These are phyloP conservation scores for Harpagoxenus sublaevis DNA, from an alignment of 2,888 invertebrate genomes.

Conservation along the genomic window DNA sequence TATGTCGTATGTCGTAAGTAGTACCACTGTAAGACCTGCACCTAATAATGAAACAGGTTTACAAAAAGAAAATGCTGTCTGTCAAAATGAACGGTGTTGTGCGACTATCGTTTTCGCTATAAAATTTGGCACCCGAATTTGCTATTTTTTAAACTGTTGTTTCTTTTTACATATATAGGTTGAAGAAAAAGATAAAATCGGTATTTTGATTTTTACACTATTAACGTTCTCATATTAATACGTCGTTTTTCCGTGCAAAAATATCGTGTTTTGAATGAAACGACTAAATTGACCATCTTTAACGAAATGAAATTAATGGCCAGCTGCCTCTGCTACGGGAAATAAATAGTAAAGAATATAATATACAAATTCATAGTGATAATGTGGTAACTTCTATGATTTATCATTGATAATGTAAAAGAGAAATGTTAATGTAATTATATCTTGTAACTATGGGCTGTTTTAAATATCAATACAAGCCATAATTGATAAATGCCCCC, in stretches of 20 bases:
- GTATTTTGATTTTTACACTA: conserved; percentile 45
- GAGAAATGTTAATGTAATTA: conserved; percentile 53
- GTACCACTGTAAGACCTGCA: conserved; percentile 58
- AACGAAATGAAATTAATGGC: not conserved
- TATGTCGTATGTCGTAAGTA: conserved; percentile 69
- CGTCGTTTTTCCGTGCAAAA: conserved; percentile 15
- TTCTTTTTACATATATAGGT: conserved; percentile 30
- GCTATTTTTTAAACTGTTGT: conserved; percentile 21
- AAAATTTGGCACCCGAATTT: conserved; percentile 77
- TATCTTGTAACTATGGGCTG: conserved; percentile 56
- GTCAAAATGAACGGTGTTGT: conserved; percentile 63
- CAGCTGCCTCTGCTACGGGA: not conserved
- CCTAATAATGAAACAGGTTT: conserved; percentile 61
- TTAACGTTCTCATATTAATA: conserved; percentile 14
- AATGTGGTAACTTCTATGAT: conserved; percentile 15
- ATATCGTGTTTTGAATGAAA: conserved; percentile 2
- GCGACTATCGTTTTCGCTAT: conserved; percentile 65
- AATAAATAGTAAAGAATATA: conserved; percentile 7
- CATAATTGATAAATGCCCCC: conserved; percentile 69
- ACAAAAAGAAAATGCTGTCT: conserved; percentile 59
- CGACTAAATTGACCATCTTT: not conserved
- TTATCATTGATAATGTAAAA: conserved; percentile 11
- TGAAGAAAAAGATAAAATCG: conserved; percentile 13
- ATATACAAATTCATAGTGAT: conserved; percentile 3
- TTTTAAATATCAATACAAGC: conserved; percentile 62